A percentile compares a stretch with the other conserved stretches of the same genome.
These are phyloP conservation scores for Apis dorsata DNA, from an alignment of 1,140 invertebrate genomes.

Conservation along the genomic window DNA sequence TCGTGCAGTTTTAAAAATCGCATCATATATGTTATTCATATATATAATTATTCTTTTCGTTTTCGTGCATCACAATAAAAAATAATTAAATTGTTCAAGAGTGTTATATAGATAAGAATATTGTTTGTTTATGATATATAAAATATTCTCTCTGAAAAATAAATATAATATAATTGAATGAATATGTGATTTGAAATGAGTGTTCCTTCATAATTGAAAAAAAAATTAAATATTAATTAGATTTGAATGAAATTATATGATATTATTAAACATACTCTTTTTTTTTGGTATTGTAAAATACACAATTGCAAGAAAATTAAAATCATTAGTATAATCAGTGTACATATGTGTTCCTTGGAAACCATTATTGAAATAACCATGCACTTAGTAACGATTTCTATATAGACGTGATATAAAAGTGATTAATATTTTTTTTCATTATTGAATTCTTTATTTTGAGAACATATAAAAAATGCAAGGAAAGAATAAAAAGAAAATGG, in stretches of 20 bases:
- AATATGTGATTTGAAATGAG: neutral
- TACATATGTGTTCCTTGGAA: neutral
- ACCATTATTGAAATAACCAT: conserved; percentile 17
- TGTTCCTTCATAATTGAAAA: neutral
- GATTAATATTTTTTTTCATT: no score
- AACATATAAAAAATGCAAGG: conserved; percentile 23
- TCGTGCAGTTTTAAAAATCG: neutral
- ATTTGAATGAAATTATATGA: neutral
- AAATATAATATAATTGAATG: neutral
- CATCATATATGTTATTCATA: neutral
- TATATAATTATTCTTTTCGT: no score
- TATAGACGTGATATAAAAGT: neutral
- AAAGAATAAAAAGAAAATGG: conserved; percentile 65
- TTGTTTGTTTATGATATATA: neutral
- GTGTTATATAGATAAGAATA: no score
- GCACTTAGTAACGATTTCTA: conserved; percentile 21
- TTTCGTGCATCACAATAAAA: no score
- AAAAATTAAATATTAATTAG: neutral
- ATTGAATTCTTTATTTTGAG: neutral
- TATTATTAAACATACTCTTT: neutral
- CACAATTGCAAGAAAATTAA: neutral
- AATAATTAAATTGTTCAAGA: no score
- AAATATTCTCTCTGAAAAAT: neutral
- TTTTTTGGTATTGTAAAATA: neutral
- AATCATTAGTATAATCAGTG: conserved; percentile 29